Conservation (phyloP, 2,888 invertebrate species). For the Mesochorus sp. region DNA sequence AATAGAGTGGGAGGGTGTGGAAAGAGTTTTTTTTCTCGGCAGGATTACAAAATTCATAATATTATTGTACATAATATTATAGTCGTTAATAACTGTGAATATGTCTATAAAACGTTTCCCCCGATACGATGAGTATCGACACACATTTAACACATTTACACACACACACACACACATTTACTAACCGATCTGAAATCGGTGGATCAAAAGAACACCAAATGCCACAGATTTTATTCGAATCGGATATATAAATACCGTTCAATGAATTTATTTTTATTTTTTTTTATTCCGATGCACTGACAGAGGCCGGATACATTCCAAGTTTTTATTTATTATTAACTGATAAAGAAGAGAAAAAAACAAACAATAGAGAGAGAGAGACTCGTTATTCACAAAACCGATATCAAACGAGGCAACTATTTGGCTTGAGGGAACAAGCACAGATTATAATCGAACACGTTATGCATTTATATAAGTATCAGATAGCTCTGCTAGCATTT, state of each 20-base stretch:
- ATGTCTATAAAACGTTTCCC: slow-evolving; percentile 71
- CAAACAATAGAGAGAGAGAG: slow-evolving; percentile 35
- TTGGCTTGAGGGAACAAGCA: slow-evolving; percentile 61
- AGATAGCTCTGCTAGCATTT: slow-evolving; percentile 46
- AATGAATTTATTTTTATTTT: slow-evolving; percentile 41
- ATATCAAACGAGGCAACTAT: slow-evolving; percentile 39
- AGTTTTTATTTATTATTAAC: slow-evolving; percentile 61
- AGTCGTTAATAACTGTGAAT: slow-evolving; percentile 74
- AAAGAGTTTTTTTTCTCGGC: slow-evolving; percentile 40
- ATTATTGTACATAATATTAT: slow-evolving; percentile 73
- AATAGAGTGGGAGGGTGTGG: background rate
- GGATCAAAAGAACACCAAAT: slow-evolving; percentile 22
- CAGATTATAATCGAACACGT: slow-evolving; percentile 64
- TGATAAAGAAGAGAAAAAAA: slow-evolving; percentile 7
- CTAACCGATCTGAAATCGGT: slow-evolving; percentile 18
- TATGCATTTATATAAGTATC: slow-evolving; percentile 52
- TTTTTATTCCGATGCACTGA: slow-evolving; percentile 46
- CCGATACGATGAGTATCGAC: slow-evolving; percentile 60
- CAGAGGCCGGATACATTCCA: slow-evolving; percentile 69
- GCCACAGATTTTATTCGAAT: slow-evolving; percentile 45
- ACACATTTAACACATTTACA: too few species aligned
- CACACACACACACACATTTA: slow-evolving; percentile 65
- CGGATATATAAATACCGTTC: slow-evolving; percentile 21
- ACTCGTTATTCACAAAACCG: slow-evolving; percentile 40
- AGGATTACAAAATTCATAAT: slow-evolving; percentile 49